phyloP scores from a whole-genome alignment of 2,113 vertebrate species.

The Alosa alosa region DNA sequence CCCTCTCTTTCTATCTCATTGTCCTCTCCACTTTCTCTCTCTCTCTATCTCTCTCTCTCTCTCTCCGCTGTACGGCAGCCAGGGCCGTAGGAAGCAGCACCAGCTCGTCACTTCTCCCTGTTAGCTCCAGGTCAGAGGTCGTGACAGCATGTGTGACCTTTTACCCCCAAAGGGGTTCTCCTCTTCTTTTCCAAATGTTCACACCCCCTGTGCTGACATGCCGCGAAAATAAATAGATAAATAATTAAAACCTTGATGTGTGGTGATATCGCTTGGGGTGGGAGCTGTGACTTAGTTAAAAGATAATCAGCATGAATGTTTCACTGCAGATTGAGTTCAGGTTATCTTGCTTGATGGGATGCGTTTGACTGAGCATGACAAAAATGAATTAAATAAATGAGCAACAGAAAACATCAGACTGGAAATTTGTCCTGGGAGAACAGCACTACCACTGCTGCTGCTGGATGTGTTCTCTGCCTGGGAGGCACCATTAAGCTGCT shows the following conservation, averaged over 20 bases:
- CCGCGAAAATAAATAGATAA: not conserved
- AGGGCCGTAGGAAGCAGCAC: not conserved
- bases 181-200: not conserved
- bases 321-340: not conserved
- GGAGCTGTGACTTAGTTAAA: not conserved
- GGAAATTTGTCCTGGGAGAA: not conserved
- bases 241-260: not conserved
- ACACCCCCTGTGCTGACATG: not conserved
- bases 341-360: not conserved
- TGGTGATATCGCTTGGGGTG: not conserved
- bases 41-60: not conserved
- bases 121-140: not conserved
- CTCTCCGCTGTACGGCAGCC: not conserved
- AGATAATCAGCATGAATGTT: constrained; percentile 17
- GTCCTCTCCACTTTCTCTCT: not conserved
- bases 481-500: not conserved
- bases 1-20: not conserved
- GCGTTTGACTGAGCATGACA: not conserved
- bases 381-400: not conserved
- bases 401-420: not conserved
- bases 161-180: not conserved
- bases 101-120: not conserved
- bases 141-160: not conserved
- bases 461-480: not conserved
- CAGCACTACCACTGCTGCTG: not conserved